Conservation (phyloP, 2,888 invertebrate species). For the Notocelia uddmanniana region DNA sequence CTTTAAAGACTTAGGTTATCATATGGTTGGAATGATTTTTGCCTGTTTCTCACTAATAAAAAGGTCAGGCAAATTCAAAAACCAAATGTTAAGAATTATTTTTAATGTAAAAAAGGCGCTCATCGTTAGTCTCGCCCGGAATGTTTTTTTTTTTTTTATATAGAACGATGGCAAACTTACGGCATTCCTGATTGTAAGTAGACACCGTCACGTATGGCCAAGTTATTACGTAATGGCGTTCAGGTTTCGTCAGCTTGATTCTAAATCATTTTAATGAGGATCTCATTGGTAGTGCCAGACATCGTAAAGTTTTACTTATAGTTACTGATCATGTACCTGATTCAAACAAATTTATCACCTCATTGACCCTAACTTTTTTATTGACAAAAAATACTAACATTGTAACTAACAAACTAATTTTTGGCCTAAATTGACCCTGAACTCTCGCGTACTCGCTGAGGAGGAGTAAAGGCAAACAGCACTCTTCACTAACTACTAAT, state of each 20-base stretch:
- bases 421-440: conserved; percentile 62
- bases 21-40: too few relatives aligned
- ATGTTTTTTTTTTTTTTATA: too few relatives aligned
- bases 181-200: too few relatives aligned
- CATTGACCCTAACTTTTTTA: not conserved
- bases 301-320: too few relatives aligned
- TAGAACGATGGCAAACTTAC: too few relatives aligned
- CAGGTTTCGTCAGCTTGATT: too few relatives aligned
- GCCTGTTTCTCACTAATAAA: not conserved
- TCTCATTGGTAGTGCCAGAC: too few relatives aligned
- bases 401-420: conserved; percentile 67
- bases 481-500: conserved; percentile 43
- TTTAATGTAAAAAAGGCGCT: not conserved
- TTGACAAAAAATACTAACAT: conserved; percentile 40
- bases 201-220: too few relatives aligned
- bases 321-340: not conserved
- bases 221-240: too few relatives aligned
- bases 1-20: not conserved
- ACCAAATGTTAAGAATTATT: not conserved
- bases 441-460: conserved; percentile 74
- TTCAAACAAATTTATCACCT: conserved; percentile 18
- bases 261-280: too few relatives aligned
- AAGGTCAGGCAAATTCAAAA: too few relatives aligned
- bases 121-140: not conserved
- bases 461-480: conserved; percentile 73